phyloP scores from a whole-genome alignment of 2,113 vertebrate species.

The Azemiops feae region DNA sequence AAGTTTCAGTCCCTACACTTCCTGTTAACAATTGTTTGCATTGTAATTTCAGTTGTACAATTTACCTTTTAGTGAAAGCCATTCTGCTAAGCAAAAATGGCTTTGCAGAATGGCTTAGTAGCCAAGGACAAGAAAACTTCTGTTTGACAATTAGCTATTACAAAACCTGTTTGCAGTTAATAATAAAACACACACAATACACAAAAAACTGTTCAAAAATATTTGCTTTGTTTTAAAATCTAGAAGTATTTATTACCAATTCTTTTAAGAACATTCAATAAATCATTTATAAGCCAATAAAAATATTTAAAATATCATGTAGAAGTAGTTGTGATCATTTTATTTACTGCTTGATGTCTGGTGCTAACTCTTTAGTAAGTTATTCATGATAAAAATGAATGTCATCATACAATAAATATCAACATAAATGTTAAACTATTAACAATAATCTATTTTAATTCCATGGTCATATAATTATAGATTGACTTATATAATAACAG shows the following conservation, averaged over 20 bases:
- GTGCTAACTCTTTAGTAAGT: conserved; percentile 52
- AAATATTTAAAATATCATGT: conserved; percentile 37
- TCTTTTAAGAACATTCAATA: conserved; percentile 33
- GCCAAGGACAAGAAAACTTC: conserved; percentile 3
- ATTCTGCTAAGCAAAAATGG: no score
- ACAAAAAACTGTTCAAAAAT: conserved; percentile 24
- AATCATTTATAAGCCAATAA: conserved; percentile 61
- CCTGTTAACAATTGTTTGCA: background rate
- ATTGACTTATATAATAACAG: conserved; percentile 39
- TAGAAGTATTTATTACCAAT: conserved; percentile 41
- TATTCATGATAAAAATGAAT: conserved; percentile 57
- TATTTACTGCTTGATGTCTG: conserved; percentile 32
- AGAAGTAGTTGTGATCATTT: background rate
- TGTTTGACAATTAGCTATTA: conserved; percentile 30
- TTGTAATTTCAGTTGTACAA: background rate
- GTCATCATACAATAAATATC: background rate
- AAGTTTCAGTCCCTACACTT: background rate
- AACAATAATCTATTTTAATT: conserved; percentile 47
- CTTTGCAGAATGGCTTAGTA: background rate
- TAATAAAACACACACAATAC: conserved; percentile 1
- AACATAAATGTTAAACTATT: conserved; percentile 41
- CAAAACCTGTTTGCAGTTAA: conserved; percentile 2
- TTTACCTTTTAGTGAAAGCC: background rate
- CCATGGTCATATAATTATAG: conserved; percentile 41
- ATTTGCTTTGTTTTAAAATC: conserved; percentile 31